Conservation (phyloP, 2,888 invertebrate genomes). For the Sarcophaga rosellei region DNA sequence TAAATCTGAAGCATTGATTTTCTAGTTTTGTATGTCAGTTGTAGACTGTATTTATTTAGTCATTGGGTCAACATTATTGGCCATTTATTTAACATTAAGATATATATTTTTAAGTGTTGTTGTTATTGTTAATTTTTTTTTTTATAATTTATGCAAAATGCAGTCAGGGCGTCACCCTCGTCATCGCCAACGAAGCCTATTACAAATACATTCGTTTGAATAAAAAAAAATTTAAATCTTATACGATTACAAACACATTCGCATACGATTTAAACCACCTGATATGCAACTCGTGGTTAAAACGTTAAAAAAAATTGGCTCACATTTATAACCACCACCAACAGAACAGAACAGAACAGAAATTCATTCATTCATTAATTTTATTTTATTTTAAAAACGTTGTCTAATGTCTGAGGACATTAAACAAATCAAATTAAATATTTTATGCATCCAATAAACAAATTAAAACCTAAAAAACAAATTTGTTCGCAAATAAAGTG, state of each 20-base stretch:
- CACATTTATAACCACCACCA: background rate
- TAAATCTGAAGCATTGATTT: slow-evolving; percentile 1
- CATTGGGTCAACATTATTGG: slow-evolving; percentile 49
- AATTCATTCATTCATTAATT: slow-evolving; percentile 1
- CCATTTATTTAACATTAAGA: slow-evolving; percentile 14
- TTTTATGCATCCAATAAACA: slow-evolving; percentile 28
- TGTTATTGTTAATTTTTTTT: background rate
- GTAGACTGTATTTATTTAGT: slow-evolving; percentile 21
- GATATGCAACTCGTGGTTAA: slow-evolving; percentile 12
- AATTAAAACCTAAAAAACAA: background rate
- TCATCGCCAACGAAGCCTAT: background rate
- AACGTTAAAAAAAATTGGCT: background rate
- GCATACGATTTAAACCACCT: slow-evolving; percentile 44
- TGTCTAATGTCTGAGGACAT: slow-evolving; percentile 27
- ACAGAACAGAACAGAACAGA: background rate
- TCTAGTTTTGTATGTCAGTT: slow-evolving; percentile 16
- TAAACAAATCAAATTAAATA: slow-evolving; percentile 30
- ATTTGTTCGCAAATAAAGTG: slow-evolving; percentile 15
- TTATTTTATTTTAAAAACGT: background rate
- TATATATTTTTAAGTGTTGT: background rate
- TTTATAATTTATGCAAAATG: slow-evolving; percentile 9
- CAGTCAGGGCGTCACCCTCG: slow-evolving; percentile 53
- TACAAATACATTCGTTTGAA: slow-evolving; percentile 6
- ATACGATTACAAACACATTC: too few species aligned
- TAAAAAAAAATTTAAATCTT: slow-evolving; percentile 22